Percentiles rank a stretch among this genome's conserved stretches.
Evolutionary conservation across 2,797 vertebrate species (phyloP).

Genomic region (Halcyon leucocephala): DNA sequence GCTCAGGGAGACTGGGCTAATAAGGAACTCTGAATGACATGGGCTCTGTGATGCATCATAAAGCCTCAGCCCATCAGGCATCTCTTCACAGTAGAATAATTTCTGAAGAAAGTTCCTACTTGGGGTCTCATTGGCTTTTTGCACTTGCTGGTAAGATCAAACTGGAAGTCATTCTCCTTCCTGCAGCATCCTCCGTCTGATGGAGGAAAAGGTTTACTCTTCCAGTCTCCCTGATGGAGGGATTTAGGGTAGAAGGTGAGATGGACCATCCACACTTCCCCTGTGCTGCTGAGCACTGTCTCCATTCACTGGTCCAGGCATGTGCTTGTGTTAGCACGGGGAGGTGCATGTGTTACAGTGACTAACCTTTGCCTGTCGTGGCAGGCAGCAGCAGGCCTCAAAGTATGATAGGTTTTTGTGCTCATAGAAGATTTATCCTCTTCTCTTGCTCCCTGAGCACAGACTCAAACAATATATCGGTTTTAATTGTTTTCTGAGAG

Average conservation of each 20-base stretch:
- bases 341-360: not conserved
- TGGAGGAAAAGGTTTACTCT: not conserved
- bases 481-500: conserved; percentile 56
- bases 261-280: not conserved
- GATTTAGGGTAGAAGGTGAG: not conserved
- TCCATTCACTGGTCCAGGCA: not conserved
- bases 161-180: not conserved
- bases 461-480: not conserved
- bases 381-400: not conserved
- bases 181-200: not conserved
- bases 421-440: not conserved
- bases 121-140: not conserved
- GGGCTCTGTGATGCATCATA: not conserved
- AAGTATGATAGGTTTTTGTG: not conserved
- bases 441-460: not conserved
- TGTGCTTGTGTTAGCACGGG: not conserved
- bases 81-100: not conserved
- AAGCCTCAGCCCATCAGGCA: not conserved
- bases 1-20: not conserved
- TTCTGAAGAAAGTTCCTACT: not conserved
- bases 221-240: not conserved
- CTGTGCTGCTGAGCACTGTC: not conserved
- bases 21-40: accelerated
- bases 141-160: not conserved
- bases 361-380: not conserved